Evolutionary conservation across 2,797 vertebrate species (phyloP).

Genomic region (Sphenopsis melanotis): DNA sequence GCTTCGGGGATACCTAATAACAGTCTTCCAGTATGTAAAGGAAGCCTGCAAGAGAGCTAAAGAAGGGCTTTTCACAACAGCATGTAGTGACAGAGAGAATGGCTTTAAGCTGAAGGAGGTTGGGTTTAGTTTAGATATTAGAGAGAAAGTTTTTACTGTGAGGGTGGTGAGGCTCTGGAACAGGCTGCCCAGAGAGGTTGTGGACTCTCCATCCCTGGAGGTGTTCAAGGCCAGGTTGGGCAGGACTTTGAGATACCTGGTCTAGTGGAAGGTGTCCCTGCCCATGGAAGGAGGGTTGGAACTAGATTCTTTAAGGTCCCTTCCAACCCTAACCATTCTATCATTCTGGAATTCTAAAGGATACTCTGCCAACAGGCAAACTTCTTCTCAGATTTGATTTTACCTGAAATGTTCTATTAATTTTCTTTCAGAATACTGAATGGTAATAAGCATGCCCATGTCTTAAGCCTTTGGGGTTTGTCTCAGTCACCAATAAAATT

Average conservation of each 20-base stretch:
- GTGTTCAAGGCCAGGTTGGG: background rate
- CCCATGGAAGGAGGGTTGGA: background rate
- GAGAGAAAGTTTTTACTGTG: background rate
- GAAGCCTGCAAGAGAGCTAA: background rate
- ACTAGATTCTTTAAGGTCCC: background rate
- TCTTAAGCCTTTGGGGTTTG: background rate
- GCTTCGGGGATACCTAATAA: background rate
- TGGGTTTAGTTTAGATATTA: background rate
- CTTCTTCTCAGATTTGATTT: background rate
- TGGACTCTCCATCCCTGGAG: background rate
- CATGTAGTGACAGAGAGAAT: background rate
- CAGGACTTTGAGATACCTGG: background rate
- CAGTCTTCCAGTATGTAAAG: background rate
- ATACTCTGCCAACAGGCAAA: background rate
- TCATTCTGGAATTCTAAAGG: background rate
- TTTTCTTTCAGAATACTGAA: background rate
- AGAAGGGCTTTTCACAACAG: background rate
- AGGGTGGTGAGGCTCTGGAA: background rate
- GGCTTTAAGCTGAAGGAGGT: background rate
- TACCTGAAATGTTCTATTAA: background rate
- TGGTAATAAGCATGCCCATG: background rate
- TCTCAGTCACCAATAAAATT: background rate
- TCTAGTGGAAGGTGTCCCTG: background rate
- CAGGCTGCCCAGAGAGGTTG: background rate
- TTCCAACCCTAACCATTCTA: background rate